phyloP scores from a whole-genome alignment of 1,140 invertebrate species.

The Halesus radiatus region DNA sequence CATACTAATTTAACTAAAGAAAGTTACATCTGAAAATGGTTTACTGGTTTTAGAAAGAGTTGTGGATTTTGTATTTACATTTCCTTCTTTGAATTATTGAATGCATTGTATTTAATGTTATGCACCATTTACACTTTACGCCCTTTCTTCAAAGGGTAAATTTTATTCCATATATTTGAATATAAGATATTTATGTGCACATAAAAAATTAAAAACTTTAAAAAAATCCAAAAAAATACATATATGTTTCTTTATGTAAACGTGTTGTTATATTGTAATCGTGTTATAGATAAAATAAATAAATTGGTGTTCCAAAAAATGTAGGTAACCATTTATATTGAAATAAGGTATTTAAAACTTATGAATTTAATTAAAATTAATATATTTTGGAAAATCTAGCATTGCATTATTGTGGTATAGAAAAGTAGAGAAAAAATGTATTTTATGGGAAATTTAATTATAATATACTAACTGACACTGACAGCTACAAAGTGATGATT shows the following conservation, averaged over 20 bases:
- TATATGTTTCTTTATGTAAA: constrained; percentile 53
- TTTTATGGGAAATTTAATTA: not conserved
- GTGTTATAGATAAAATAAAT: constrained; percentile 51
- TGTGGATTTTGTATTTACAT: constrained; percentile 45
- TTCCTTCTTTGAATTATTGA: constrained; percentile 48
- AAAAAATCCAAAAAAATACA: constrained; percentile 46
- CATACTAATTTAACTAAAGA: no score
- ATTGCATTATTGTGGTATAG: constrained; percentile 36
- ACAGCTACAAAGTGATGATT: not conserved
- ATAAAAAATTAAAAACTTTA: constrained; percentile 46
- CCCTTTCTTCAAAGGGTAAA: constrained; percentile 40
- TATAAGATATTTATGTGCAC: constrained; percentile 54
- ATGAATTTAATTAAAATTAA: constrained; percentile 41
- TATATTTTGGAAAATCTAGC: constrained; percentile 43
- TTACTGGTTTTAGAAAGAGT: constrained; percentile 23
- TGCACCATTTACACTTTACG: constrained; percentile 44
- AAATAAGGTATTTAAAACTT: constrained; percentile 46
- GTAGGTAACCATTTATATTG: constrained; percentile 52
- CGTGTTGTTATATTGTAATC: constrained; percentile 51
- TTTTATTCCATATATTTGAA: constrained; percentile 44
- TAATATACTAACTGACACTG: not conserved
- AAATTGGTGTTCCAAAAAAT: constrained; percentile 51
- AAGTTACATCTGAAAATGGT: constrained; percentile 5
- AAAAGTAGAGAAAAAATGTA: not conserved
- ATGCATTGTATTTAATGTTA: constrained; percentile 50